Conservation (phyloP, 1,140 invertebrate genomes). For the Grapholita molesta region DNA sequence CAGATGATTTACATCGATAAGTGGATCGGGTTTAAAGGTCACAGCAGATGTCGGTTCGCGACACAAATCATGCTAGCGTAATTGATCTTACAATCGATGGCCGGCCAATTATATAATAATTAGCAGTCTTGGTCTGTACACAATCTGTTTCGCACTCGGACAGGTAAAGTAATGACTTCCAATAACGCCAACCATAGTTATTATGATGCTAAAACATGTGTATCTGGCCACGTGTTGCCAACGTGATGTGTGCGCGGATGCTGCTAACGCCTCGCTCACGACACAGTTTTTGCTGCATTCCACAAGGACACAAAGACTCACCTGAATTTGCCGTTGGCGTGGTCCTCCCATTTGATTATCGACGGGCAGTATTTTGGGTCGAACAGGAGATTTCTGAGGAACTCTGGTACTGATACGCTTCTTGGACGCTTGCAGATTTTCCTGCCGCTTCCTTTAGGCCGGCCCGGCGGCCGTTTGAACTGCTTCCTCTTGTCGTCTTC, state of each 20-base stretch:
- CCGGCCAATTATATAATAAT: not conserved
- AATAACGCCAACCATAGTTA: constrained; percentile 22
- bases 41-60: not conserved
- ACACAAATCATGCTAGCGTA: not conserved
- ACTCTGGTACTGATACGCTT: constrained; percentile 85
- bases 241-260: constrained; percentile 48
- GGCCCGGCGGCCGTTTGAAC: constrained; percentile 66
- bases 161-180: not conserved
- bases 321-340: constrained; percentile 89
- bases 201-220: constrained; percentile 35
- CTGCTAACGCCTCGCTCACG: constrained; percentile 40
- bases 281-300: constrained; percentile 30
- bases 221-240: constrained; percentile 46
- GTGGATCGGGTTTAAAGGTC: not conserved
- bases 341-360: constrained; percentile 93
- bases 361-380: constrained; percentile 88
- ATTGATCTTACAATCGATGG: constrained; percentile 6
- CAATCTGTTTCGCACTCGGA: not conserved
- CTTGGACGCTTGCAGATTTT: constrained; percentile 81
- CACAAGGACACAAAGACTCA: constrained; percentile 41
- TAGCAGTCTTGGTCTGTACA: not conserved
- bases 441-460: constrained; percentile 73
- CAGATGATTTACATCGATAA: not conserved
- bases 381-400: constrained; percentile 88
- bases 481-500: constrained; percentile 62